These are phyloP conservation scores for Hepsetus odoe DNA, from an alignment of 2,113 vertebrate species.

Conservation along the genomic window DNA sequence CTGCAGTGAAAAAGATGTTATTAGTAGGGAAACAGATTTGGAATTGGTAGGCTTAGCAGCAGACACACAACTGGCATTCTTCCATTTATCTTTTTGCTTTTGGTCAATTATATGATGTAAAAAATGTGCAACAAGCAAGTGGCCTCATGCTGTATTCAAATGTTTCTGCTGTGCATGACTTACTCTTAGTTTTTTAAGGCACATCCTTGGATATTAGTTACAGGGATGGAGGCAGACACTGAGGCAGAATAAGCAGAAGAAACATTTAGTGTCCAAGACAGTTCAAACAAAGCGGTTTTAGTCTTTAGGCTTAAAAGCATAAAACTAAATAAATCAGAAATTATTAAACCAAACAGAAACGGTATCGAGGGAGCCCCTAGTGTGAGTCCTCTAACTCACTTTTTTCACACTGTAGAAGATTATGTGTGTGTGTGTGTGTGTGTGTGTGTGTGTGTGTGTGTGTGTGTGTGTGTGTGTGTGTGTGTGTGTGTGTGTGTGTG, in stretches of 20 bases:
- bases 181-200: too few species aligned
- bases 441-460: conserved; percentile 10
- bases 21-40: too few species aligned
- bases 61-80: too few species aligned
- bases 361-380: not conserved
- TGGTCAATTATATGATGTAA: too few species aligned
- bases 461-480: conserved; percentile 9
- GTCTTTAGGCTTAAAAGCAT: not conserved
- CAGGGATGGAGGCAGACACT: not conserved
- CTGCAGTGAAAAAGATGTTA: not conserved
- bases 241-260: not conserved
- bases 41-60: too few species aligned
- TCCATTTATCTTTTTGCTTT: too few species aligned
- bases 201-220: too few species aligned
- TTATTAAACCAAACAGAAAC: conserved; percentile 11
- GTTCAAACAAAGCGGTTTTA: not conserved
- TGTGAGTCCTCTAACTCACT: not conserved
- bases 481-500: conserved; percentile 11
- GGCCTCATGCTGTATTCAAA: too few species aligned
- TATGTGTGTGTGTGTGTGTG: conserved; percentile 10
- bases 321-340: not conserved
- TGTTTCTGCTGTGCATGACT: too few species aligned
- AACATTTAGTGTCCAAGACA: not conserved
- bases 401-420: not conserved
- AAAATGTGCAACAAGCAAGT: too few species aligned